These are phyloP conservation scores for Labia minor DNA, from an alignment of 2,888 invertebrate genomes.

Conservation along the genomic window DNA sequence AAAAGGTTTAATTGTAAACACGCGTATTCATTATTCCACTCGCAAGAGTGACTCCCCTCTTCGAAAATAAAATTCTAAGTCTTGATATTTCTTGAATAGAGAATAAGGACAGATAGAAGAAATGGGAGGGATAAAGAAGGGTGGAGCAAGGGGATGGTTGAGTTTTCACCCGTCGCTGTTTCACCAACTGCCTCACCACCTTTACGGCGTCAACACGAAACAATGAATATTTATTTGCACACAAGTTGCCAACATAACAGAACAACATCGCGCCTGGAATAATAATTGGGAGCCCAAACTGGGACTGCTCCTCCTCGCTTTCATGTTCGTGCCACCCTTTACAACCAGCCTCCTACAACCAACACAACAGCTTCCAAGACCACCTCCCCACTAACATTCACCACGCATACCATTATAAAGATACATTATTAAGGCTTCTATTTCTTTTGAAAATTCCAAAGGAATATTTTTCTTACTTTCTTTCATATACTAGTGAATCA, in stretches of 20 bases:
- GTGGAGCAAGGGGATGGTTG: too few species aligned
- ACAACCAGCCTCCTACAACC: too few species aligned
- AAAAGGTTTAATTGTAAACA: background rate
- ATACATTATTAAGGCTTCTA: background rate
- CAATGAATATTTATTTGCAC: conserved; percentile 13
- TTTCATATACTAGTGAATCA: too few species aligned
- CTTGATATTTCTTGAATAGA: background rate
- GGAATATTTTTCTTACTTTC: too few species aligned
- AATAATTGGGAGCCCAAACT: background rate
- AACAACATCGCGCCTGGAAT: conserved; percentile 1
- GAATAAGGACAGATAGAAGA: background rate
- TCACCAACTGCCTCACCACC: background rate
- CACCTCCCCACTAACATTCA: background rate
- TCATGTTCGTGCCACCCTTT: too few species aligned
- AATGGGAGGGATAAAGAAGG: too few species aligned
- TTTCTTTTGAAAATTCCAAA: too few species aligned
- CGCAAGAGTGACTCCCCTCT: background rate
- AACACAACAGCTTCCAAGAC: background rate
- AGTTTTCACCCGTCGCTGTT: background rate
- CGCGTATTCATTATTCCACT: background rate
- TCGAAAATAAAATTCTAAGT: background rate
- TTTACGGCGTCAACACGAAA: background rate
- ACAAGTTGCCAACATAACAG: conserved; percentile 4
- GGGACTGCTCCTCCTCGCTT: background rate
- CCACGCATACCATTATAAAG: background rate